Conservation (phyloP, 2,113 vertebrate species). For the Condylura cristata region DNA sequence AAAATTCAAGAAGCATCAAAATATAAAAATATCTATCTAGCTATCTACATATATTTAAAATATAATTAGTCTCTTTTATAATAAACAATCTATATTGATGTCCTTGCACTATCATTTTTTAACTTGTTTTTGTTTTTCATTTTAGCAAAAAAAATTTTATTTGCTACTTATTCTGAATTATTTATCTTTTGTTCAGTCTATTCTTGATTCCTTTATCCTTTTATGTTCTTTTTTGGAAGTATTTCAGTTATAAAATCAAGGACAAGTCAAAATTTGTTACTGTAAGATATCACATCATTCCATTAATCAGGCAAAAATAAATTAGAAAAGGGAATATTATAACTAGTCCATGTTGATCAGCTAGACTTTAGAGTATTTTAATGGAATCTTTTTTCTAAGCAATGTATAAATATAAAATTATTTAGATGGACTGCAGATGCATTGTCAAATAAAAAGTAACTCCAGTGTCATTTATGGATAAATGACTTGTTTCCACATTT, state of each 20-base stretch:
- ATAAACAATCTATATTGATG: background rate
- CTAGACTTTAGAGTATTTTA: background rate
- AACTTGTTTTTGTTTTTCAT: background rate
- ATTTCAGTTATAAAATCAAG: constrained; percentile 1
- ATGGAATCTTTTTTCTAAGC: background rate
- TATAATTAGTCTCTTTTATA: background rate
- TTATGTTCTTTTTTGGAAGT: background rate
- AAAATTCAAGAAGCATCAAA: background rate
- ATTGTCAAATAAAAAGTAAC: constrained; percentile 40
- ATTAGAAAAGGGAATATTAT: background rate
- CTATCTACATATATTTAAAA: background rate
- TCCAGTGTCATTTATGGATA: background rate
- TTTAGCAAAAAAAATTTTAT: background rate
- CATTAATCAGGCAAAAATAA: background rate
- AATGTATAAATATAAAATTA: constrained; percentile 25
- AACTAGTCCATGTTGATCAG: background rate
- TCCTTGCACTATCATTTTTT: background rate
- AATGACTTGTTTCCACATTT: constrained; percentile 2
- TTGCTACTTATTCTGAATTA: background rate
- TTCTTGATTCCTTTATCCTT: background rate
- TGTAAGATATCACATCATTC: background rate
- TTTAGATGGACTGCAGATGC: constrained; percentile 68
- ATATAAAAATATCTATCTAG: background rate
- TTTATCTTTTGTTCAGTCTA: background rate
- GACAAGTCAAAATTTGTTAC: background rate